A percentile compares a stretch with the other conserved stretches of the same genome.
phyloP scores from a whole-genome alignment of 37 sponge, comb jelly and placozoan species.

The Halichondria panicea region DNA sequence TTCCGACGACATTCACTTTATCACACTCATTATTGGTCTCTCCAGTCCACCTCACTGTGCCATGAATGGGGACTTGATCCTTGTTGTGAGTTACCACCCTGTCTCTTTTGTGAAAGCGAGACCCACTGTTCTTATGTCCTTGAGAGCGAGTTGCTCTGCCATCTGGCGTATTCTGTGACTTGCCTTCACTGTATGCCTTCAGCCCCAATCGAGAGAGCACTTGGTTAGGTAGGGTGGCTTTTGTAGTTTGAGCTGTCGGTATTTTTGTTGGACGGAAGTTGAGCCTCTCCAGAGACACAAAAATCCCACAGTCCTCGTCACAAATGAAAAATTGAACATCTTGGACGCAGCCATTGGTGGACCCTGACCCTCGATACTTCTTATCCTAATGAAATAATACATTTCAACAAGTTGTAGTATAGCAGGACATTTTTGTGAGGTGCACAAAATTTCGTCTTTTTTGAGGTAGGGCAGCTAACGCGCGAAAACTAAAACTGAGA shows the following conservation, averaged over 20 bases:
- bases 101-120: constrained; percentile 12
- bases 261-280: no score
- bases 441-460: no score
- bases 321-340: constrained; percentile 45
- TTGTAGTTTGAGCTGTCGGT: no score
- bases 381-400: constrained; percentile 45
- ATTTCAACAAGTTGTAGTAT: no score
- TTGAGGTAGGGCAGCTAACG: no score
- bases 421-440: no score
- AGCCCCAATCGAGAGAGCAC: no score
- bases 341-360: constrained; percentile 43
- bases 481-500: background rate
- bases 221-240: no score
- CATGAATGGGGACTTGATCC: constrained; percentile 3
- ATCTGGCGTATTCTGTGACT: no score
- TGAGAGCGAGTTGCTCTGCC: no score
- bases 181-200: no score
- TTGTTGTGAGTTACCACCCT: constrained; percentile 29
- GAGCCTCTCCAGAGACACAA: constrained; percentile 50
- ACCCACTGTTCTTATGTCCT: no score
- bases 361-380: constrained; percentile 27
- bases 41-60: constrained; percentile 56
- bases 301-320: constrained; percentile 47
- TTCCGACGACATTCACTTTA: constrained; percentile 25
- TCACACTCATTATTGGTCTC: background rate